These are phyloP conservation scores for Aegithalos caudatus DNA, from an alignment of 2,113 vertebrate genomes.

Conservation along the genomic window DNA sequence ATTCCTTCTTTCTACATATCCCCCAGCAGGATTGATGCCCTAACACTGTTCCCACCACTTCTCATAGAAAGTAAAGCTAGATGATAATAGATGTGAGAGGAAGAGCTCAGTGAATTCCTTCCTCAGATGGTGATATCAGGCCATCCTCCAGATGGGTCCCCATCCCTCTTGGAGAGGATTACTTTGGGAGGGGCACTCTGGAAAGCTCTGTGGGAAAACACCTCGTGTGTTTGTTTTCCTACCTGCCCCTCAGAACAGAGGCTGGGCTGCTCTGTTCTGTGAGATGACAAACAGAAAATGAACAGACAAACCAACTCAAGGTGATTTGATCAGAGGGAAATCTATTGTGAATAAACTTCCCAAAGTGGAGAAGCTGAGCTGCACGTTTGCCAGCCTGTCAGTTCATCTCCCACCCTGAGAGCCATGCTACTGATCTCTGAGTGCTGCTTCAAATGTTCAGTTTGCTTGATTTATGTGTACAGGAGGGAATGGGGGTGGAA, in stretches of 20 bases:
- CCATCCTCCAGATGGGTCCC: background rate
- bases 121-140: background rate
- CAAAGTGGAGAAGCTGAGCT: background rate
- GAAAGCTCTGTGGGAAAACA: background rate
- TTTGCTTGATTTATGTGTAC: background rate
- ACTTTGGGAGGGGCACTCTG: accelerated
- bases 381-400: background rate
- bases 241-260: background rate
- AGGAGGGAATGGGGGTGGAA: background rate
- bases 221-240: background rate
- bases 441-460: background rate
- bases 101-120: background rate
- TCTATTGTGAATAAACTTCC: background rate
- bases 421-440: background rate
- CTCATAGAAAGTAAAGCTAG: background rate
- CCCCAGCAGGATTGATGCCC: accelerated
- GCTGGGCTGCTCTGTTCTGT: background rate
- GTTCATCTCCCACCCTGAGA: background rate
- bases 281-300: background rate
- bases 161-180: background rate
- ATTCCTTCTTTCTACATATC: background rate
- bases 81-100: background rate
- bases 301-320: background rate
- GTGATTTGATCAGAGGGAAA: background rate
- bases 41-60: background rate